Base-by-base conservation (phyloP, 1,140 invertebrate species). In the Teleopsis dalmanni region DNA sequence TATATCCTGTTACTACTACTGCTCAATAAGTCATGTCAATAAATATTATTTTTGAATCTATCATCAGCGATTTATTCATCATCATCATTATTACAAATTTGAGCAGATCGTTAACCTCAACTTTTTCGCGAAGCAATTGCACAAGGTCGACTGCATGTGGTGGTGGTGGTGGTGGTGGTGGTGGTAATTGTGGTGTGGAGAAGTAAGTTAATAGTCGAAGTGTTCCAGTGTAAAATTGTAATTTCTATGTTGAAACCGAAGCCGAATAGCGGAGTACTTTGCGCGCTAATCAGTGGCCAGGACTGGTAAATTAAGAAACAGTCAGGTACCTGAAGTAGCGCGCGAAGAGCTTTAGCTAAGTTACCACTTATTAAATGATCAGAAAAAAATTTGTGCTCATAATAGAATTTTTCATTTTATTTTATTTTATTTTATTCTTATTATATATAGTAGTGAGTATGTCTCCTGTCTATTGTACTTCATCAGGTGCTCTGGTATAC, bases 291-390 rank as follows among this genome's bases (percentile, higher is more conserved):
- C 80, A 79, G 82, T 81, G 83, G 77, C 81, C 81, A 79, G 66
- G 77, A 76, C 77, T 79, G 80, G 74, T 67, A 56, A 56, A 57
- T 54, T 49, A 35, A 38, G 55, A 67, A 69, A 65, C 72, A 91
- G 89, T 91, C 89, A 92, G 88, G 89, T 92, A 92, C 89, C 88
- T 90, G 88, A 91, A 92, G 89, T 92, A 92, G 89, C 88, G 89
- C 89, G 88, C 88, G 88, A 75, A 75, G 83, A 77, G 76, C 63
- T 67, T n/a, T 57, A 57, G 51, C 57, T 36, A 47, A 58, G 35
- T 40, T 36, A 60, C 54, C 62, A 36, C 40, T 26, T 36, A 29
- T 29, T 16, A 9, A 13, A 37, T 37, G 35, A 9, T 29, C 10
- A 21, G 13, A 33, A 16, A 18, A n/a, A 4, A 7, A 31, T 19